Conservation (phyloP, 2,888 invertebrate genomes). For the Caradrina kadenii region DNA sequence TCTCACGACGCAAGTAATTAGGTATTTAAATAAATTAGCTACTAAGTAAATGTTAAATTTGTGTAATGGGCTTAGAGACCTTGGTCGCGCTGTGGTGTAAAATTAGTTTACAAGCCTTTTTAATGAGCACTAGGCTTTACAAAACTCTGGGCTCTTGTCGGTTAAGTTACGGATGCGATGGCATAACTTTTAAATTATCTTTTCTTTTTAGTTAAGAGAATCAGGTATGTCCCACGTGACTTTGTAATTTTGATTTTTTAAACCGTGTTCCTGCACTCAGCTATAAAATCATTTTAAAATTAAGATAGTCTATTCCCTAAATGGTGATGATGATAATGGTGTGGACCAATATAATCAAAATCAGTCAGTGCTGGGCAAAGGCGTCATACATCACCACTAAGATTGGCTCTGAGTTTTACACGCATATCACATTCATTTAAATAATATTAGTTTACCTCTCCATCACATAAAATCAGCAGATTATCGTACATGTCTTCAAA, state of each 20-base stretch:
- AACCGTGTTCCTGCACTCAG: too few relatives aligned
- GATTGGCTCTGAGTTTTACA: not conserved
- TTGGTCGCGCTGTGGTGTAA: constrained; percentile 35
- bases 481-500: constrained; percentile 30
- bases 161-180: constrained; percentile 2
- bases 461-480: constrained; percentile 11
- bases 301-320: not conserved
- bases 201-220: not conserved
- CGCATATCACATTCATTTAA: not conserved
- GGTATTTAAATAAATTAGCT: constrained; percentile 72
- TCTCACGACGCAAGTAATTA: constrained; percentile 72
- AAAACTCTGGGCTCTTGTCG: constrained; percentile 7
- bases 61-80: constrained; percentile 50
- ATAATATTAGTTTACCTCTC: not conserved
- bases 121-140: constrained; percentile 31
- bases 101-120: constrained; percentile 44
- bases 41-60: constrained; percentile 63
- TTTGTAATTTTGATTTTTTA: too few relatives aligned
- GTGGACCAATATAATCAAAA: not conserved
- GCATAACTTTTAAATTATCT: not conserved
- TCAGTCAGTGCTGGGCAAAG: not conserved
- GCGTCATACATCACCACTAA: not conserved
- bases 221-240: too few relatives aligned
- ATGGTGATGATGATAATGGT: not conserved
- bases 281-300: too few relatives aligned